Base-by-base conservation (phyloP, 2,888 invertebrate species). In the Orthonychiurus folsomi region DNA sequence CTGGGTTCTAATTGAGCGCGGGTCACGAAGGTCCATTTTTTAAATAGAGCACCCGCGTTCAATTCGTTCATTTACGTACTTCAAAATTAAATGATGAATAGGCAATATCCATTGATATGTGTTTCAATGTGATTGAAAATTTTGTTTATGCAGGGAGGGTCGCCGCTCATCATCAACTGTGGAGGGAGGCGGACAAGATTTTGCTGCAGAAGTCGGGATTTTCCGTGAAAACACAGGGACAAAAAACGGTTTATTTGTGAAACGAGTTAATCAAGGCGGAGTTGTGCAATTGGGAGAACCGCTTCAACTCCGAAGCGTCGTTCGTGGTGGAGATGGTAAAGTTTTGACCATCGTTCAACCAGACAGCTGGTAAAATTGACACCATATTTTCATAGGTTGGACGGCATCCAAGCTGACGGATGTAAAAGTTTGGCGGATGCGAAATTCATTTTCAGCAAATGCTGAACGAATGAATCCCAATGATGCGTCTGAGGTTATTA, bases 381-480 rank as follows among this genome's bases (percentile, higher is more conserved):
- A 37, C 9, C 15, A 37, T 37, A 37, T 37, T 37, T 37, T 15
- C 37, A 37, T 9, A 37, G 37, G 71, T 12, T 73, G 73, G 73
- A 61, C 63, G 2, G 64, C 68, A 25, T 70, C 73, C 9, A 69
- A 61, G 55, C 57, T 73, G 50, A 65, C 67, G 3, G 71, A 73
- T 57, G 73, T 73, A n/a, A 70, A 71, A 66, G 70, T 73, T 1
- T 73, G 73, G 73, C 62, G 73, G 37, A 71, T 71, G 71, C 53
- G 66, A 48, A 63, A 62, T 28, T 56, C 59, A 27, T 37, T 59
- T 1, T 68, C 62, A 47, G 9, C 3, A 3, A 9, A 9, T 9
- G 9, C 64, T 15, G 68, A 69, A n/a, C 65, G 62, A 48, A 56
- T 71, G 47, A 67, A 69, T 58, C 67, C 70, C 1, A 63, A 62